phyloP scores from a whole-genome alignment of 2,113 vertebrate species.

The Ovis aries region ARS-UI_Ramb_v3.0 NC_056059.1:60170001-60170500 shows the following conservation, averaged over 20 bases:
- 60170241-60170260: background rate
- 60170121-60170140: background rate
- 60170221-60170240: background rate
- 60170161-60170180: background rate
- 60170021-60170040: background rate
- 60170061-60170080: background rate
- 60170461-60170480: background rate
- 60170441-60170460: background rate
- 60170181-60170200: background rate
- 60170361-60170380: background rate
- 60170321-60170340: background rate
- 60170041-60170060: background rate
- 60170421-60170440: background rate
- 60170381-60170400: background rate
- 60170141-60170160: background rate
- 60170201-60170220: background rate
- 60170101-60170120: background rate
- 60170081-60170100: fast-evolving
- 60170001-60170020: background rate
- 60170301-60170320: background rate
- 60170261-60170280: background rate
- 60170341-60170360: background rate
- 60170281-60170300: background rate
- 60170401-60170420: background rate
- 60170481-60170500: background rate